Evolutionary conservation across 2,113 vertebrate species (phyloP).

Genomic region (Myxocyprinus asiaticus): DNA sequence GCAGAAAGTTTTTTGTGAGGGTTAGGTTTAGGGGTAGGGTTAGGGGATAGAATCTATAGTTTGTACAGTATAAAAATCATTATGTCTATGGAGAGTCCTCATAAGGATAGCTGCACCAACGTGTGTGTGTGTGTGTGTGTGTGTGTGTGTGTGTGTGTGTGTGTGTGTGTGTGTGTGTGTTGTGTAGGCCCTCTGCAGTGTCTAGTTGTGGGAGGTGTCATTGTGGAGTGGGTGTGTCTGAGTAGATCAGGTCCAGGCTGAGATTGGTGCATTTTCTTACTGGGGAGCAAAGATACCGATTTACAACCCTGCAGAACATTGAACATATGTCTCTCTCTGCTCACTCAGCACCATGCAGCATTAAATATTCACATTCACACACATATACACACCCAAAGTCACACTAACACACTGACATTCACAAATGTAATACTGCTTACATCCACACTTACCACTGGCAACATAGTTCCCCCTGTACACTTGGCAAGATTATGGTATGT

Average conservation of each 20-base stretch:
- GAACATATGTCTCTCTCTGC: slow-evolving; percentile 57
- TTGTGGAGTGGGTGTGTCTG: slow-evolving; percentile 58
- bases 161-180: neutral
- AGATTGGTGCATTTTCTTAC: slow-evolving; percentile 60
- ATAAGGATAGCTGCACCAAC: too few relatives aligned
- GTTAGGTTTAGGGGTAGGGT: too few relatives aligned
- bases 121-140: neutral
- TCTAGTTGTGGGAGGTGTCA: slow-evolving; percentile 40
- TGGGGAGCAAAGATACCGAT: slow-evolving; percentile 44
- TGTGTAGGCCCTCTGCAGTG: slow-evolving; percentile 28
- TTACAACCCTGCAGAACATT: slow-evolving; percentile 51
- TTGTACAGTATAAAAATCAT: too few relatives aligned
- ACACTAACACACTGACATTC: slow-evolving; percentile 18
- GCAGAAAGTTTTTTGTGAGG: too few relatives aligned
- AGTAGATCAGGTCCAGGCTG: slow-evolving; percentile 62
- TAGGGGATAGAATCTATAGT: too few relatives aligned
- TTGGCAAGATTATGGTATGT: neutral
- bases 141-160: slow-evolving; percentile 5
- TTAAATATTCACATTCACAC: slow-evolving; percentile 27
- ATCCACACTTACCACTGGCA: neutral
- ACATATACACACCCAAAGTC: neutral
- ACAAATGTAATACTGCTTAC: slow-evolving; percentile 32
- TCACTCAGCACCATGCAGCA: slow-evolving; percentile 70
- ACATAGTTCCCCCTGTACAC: neutral
- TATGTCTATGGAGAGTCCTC: too few relatives aligned